Evolutionary conservation across 2,797 vertebrate genomes (phyloP).

Genomic region (Rhodeus uyekii): DNA sequence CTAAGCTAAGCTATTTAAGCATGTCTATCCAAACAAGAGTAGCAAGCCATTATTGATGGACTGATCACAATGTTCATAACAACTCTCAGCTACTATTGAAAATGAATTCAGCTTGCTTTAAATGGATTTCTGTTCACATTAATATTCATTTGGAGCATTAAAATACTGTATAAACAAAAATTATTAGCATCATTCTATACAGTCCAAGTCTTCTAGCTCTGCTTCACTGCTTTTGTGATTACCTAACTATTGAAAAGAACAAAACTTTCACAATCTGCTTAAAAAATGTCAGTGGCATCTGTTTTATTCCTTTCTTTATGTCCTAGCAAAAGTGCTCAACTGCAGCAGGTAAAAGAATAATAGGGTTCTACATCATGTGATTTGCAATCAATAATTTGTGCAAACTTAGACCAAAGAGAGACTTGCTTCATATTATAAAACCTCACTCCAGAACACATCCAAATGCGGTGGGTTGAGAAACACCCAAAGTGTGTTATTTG

Average conservation of each 20-base stretch:
- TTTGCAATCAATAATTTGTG: too few relatives aligned
- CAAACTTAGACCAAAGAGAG: too few relatives aligned
- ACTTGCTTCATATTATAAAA: conserved; percentile 29
- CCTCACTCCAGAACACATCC: background rate
- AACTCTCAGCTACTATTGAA: background rate
- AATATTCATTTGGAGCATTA: background rate
- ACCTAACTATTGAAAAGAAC: background rate
- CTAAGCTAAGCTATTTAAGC: background rate
- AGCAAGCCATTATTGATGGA: background rate
- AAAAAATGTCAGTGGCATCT: background rate
- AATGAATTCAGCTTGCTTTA: background rate
- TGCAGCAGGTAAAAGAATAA: conserved; percentile 15
- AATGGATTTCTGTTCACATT: background rate
- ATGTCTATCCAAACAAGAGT: background rate
- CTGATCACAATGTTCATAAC: background rate
- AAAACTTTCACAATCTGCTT: conserved; percentile 8
- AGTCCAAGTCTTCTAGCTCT: background rate
- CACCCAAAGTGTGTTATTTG: conserved; percentile 32
- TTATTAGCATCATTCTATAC: background rate
- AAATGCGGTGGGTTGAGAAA: background rate
- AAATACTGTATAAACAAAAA: background rate
- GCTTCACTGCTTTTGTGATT: background rate
- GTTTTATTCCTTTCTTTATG: conserved; percentile 37
- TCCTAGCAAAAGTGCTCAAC: conserved; percentile 21
- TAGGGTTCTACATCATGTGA: conserved; percentile 26